phyloP scores from a whole-genome alignment of 1,140 invertebrate species.

The Drosophila triauraria region DNA sequence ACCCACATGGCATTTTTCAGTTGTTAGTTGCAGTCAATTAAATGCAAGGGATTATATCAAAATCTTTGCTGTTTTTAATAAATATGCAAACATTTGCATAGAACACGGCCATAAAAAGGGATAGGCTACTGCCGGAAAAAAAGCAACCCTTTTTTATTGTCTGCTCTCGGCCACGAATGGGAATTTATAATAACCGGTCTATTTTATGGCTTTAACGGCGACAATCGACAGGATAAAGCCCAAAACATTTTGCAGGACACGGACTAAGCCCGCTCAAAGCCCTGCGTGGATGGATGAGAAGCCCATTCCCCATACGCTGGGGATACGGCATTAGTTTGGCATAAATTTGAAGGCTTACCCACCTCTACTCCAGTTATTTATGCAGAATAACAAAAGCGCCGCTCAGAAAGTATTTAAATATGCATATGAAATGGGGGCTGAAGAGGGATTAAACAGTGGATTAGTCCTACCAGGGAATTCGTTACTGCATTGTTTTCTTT shows the following conservation, averaged over 20 bases:
- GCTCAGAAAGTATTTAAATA: conserved; percentile 63
- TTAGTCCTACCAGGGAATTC: conserved; percentile 10
- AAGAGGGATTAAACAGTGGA: conserved; percentile 15
- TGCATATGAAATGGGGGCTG: conserved; percentile 37
- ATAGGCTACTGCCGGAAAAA: conserved; percentile 6
- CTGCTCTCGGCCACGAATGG: conserved; percentile 26
- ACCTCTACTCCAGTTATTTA: conserved; percentile 51
- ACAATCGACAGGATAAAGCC: conserved; percentile 75
- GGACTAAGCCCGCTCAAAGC: conserved; percentile 49
- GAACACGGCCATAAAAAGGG: conserved; percentile 43
- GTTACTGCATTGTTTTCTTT: neutral
- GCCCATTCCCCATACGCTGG: conserved; percentile 27
- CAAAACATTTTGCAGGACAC: conserved; percentile 70
- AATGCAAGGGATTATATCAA: conserved; percentile 74
- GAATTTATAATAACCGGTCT: conserved; percentile 67
- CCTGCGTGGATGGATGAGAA: conserved; percentile 13
- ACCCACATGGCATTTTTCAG: conserved; percentile 60
- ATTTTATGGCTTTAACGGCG: conserved; percentile 68
- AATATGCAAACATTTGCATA: conserved; percentile 73
- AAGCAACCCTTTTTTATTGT: conserved; percentile 44
- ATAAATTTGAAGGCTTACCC: conserved; percentile 59
- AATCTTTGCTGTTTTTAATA: conserved; percentile 76
- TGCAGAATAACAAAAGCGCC: conserved; percentile 66
- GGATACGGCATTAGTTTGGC: conserved; percentile 67
- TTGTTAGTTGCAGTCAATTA: conserved; percentile 77